Evolutionary conservation across 2,888 invertebrate species (phyloP), one percentile per base, ranked within the genome.

Genomic region (Drosophila subsilvestris): DNA sequence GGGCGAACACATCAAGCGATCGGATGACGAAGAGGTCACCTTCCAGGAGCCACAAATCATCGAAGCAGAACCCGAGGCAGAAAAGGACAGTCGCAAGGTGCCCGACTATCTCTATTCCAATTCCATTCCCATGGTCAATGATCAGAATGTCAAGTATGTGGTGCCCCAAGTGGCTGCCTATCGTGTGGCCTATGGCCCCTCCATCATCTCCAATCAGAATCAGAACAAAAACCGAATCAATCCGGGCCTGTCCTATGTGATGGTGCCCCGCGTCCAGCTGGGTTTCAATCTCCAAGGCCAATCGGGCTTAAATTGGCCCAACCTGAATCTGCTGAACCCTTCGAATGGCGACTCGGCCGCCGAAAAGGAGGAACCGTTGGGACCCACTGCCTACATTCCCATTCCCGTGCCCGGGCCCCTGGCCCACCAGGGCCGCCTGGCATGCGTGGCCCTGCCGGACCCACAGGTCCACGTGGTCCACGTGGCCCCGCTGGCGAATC

Each of bases 61-160:
- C 1, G 79, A 80, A 18, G 29, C 58, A 4, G 81, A 89, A 0
- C 1, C 70, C 2, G 82, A 88, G 1, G 6, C 63, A 3, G 78
- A 78, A n/a, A 84, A 86, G 44, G 90, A 88, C 22, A 51, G 75
- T 2, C 88, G 88, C 42, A 90, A 89, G 32, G 65, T 90, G 10
- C 91, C 90, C n/a, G 89, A 90, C 7, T 90, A 90, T 69, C 72
- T 90, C 6, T 89, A 89, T 57, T 73, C 89, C 7, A 90, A 83
- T 65, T 27, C 83, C 8, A 85, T 89, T 20, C 89, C 90, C 27
- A 76, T 90, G 78, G 70, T 78, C 37, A 80, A 79, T 18, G 90
- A 90, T 25, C 78, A 79, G 29, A 86, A 83, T 57, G 43, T 89
- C 8, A 89, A 90, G 32, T 85, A 88, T 29, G 78, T 89, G 53